Evolutionary conservation across 2,797 vertebrate genomes (phyloP).

Genomic region (Oreortyx pictus): DNA sequence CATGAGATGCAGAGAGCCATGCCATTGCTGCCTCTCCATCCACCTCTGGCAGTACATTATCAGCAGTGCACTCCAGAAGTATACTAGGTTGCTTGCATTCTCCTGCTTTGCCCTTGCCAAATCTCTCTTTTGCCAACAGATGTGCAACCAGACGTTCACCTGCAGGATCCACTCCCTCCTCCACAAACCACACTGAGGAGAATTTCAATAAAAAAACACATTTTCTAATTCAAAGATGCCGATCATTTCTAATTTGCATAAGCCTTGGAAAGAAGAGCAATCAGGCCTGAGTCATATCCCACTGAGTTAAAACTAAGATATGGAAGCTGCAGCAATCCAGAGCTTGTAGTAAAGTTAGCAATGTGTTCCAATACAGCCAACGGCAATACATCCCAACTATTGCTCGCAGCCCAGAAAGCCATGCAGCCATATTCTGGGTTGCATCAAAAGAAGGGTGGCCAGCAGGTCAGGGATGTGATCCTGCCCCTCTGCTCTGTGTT

Average conservation of each 20-base stretch:
- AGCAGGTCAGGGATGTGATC: no score
- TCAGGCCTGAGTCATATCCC: neutral
- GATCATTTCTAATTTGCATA: neutral
- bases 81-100: neutral
- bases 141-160: neutral
- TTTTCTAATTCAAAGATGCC: neutral
- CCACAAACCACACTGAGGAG: neutral
- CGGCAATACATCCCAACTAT: no score
- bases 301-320: neutral
- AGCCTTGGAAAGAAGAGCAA: neutral
- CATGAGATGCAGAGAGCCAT: neutral
- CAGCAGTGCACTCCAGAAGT: neutral
- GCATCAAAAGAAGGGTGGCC: no score
- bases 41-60: neutral
- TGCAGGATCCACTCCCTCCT: neutral
- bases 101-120: neutral
- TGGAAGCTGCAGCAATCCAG: neutral
- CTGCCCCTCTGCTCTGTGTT: no score
- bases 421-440: no score
- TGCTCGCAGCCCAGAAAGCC: no score
- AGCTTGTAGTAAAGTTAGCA: neutral
- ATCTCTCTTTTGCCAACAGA: neutral
- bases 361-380: neutral
- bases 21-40: fast-evolving
- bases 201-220: neutral